These are phyloP conservation scores for Gallinago jamesoni DNA, from an alignment of 2,113 vertebrate genomes.

Conservation along the genomic window DNA sequence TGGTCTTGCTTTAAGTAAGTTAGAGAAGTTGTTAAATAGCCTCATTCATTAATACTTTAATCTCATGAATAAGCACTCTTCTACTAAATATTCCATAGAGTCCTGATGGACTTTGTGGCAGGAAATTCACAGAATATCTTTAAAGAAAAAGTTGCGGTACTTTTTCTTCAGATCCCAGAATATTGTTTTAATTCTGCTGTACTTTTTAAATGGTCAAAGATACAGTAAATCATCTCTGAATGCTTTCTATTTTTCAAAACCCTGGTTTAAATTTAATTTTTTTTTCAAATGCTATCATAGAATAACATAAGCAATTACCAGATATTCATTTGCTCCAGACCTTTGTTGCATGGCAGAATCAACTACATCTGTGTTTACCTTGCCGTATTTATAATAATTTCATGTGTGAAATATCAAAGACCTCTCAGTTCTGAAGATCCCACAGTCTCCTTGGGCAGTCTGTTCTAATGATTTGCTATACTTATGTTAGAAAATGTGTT, in stretches of 20 bases:
- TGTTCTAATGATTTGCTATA: neutral
- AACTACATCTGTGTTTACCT: neutral
- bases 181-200: neutral
- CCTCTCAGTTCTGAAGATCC: neutral
- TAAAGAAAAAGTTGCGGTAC: neutral
- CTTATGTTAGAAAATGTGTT: neutral
- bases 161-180: neutral
- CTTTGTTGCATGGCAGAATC: neutral
- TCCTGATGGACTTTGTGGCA: neutral
- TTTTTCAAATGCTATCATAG: neutral
- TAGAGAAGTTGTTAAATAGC: neutral
- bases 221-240: neutral
- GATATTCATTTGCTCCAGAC: neutral
- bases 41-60: neutral
- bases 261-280: neutral
- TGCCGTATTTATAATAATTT: neutral
- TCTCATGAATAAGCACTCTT: neutral
- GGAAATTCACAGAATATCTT: neutral
- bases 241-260: neutral
- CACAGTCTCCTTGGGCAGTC: neutral
- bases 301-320: neutral
- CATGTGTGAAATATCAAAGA: neutral
- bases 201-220: neutral
- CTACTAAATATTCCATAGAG: neutral
- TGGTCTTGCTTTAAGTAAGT: neutral